Percentiles rank a stretch among this genome's conserved stretches.
phyloP scores from a whole-genome alignment of 35 echinoderm and acorn worm genomes.

The Holothuria glaberrima region DNA sequence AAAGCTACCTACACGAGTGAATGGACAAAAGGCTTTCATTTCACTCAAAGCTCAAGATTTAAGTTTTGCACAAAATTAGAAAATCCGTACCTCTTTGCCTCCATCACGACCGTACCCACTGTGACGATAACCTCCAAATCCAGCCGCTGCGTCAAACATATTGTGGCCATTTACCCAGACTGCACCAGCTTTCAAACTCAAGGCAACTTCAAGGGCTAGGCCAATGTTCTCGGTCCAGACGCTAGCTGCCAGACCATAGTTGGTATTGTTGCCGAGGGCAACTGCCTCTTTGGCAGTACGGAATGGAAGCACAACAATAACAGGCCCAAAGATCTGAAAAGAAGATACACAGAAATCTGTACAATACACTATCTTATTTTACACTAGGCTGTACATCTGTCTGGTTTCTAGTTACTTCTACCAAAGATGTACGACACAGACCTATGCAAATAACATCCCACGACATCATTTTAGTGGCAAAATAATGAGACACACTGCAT shows the following conservation, averaged over 20 bases:
- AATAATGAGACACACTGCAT: too few species aligned
- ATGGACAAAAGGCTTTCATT: too few species aligned
- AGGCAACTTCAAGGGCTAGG: slow-evolving; percentile 83
- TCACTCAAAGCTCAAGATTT: too few species aligned
- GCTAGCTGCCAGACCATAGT: slow-evolving; percentile 93
- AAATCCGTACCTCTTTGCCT: slow-evolving; percentile 96
- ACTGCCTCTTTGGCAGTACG: slow-evolving; percentile 97
- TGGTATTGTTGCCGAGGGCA: slow-evolving; percentile 93
- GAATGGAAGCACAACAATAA: slow-evolving; percentile 90
- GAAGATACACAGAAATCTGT: not conserved
- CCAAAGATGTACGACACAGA: too few species aligned
- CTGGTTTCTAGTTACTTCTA: not conserved
- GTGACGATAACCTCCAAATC: slow-evolving; percentile 97
- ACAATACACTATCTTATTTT: too few species aligned
- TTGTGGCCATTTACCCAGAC: slow-evolving; percentile 98
- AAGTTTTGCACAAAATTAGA: too few species aligned
- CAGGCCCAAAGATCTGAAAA: slow-evolving; percentile 96
- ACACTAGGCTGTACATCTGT: not conserved
- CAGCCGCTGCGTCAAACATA: slow-evolving; percentile 97
- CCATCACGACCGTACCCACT: slow-evolving; percentile 97
- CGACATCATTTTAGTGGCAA: too few species aligned
- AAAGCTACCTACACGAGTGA: too few species aligned
- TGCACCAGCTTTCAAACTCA: slow-evolving; percentile 91
- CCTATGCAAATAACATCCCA: too few species aligned
- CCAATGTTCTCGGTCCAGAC: slow-evolving; percentile 99